Conservation (phyloP, 1,140 invertebrate species). For the Radopholus similis region DNA sequence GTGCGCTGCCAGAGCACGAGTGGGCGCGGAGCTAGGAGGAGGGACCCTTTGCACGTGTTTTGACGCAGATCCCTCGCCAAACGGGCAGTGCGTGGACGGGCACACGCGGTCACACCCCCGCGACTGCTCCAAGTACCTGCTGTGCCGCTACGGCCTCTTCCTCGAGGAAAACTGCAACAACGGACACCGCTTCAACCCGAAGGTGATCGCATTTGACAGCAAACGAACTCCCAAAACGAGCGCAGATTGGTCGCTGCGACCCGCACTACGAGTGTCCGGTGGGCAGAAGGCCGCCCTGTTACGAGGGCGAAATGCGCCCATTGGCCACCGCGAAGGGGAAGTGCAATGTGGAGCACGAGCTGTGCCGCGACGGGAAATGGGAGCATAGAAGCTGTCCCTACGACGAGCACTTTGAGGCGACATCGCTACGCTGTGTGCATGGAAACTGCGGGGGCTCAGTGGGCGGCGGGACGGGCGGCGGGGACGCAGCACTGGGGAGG, state of each 20-base stretch:
- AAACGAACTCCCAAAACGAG: not conserved
- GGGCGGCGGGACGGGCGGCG: not conserved
- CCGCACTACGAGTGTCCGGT: constrained; percentile 7
- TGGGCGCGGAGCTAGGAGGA: not conserved
- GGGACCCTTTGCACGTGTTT: not conserved
- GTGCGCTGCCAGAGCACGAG: constrained; percentile 1
- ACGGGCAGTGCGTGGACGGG: constrained; percentile 13
- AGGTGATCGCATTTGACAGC: too few species aligned
- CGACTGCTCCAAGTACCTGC: constrained; percentile 27
- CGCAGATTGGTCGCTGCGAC: constrained; percentile 22
- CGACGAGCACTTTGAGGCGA: constrained; percentile 10
- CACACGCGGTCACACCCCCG: constrained; percentile 5
- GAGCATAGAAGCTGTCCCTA: constrained; percentile 18
- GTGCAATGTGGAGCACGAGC: constrained; percentile 13
- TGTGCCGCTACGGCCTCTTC: constrained; percentile 26
- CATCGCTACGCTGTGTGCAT: not conserved
- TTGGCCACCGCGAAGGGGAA: not conserved
- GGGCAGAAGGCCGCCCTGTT: constrained; percentile 1
- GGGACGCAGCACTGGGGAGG: not conserved
- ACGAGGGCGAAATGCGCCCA: constrained; percentile 18
- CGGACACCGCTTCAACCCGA: constrained; percentile 25
- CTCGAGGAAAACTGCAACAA: constrained; percentile 26
- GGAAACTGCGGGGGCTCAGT: not conserved
- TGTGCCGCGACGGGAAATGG: constrained; percentile 22
- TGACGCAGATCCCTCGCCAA: not conserved